Evolutionary conservation across 2,888 invertebrate genomes (phyloP), one percentile per base, ranked within the genome.

Genomic region (Cataglyphis cursor): DNA sequence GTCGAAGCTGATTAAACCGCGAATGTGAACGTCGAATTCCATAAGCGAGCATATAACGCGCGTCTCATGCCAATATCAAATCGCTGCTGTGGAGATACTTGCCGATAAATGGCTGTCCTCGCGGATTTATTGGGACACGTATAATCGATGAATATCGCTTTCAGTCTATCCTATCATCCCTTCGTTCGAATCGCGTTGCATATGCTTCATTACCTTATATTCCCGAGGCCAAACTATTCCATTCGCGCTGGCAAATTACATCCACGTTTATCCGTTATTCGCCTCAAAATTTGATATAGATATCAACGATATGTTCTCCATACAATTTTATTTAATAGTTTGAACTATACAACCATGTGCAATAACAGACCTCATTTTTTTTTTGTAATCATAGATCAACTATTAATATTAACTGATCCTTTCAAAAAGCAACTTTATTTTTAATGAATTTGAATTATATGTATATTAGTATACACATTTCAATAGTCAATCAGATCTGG

Each of bases 111-210:
- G 83, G 64, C 31, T 31, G 51, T n/a, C 48, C 64, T 78, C 80
- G 48, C 65, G 83, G 41, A 85, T 88, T 87, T 85, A 80, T 57
- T 80, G 51, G 81, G 72, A 82, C 66, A 78, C 73, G 68, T 85
- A 65, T 83, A 89, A 89, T 85, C 87, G 87, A 88, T 83, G 75
- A 73, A 85, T 81, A 87, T 84, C 72, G 68, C 83, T 81, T 85
- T 57, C 85, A 81, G 78, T 68, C 81, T 84, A 80, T 87, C 73
- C 87, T 72, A 83, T 87, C 89, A 88, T 81, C 81, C 85, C 84
- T 81, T 59, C 72, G 75, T 89, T 68, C 78, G 82, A 85, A 89
- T 81, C 80, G 83, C 35, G 57, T 68, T 73, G 80, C 78, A 82
- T 65, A 81, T 82, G 75, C 76, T 62, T 83, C 83, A 85, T 87